A percentile compares a stretch with the other conserved stretches of the same genome.
phyloP scores from a whole-genome alignment of 1,140 invertebrate genomes.

The Euglossa dilemma region DNA sequence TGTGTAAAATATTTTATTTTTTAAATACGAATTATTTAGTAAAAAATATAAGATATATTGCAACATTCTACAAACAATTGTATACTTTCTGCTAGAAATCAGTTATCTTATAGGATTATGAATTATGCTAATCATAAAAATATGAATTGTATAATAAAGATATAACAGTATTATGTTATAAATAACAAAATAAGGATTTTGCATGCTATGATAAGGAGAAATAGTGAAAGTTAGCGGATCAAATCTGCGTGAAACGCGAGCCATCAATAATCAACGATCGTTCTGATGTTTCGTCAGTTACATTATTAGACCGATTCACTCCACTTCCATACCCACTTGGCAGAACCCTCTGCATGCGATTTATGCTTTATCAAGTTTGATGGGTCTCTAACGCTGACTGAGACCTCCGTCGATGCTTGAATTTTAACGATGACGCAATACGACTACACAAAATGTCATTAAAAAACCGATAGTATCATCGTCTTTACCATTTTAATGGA shows the following conservation, averaged over 20 bases:
- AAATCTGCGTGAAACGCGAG: neutral
- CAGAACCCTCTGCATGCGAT: slow-evolving; percentile 43
- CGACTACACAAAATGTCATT: neutral
- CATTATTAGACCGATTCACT: slow-evolving; percentile 52
- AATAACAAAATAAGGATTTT: neutral
- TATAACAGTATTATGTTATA: neutral
- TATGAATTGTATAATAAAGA: neutral
- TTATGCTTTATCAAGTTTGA: slow-evolving; percentile 57
- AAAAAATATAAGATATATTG: neutral
- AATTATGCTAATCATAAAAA: neutral
- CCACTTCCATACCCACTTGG: slow-evolving; percentile 51
- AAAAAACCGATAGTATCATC: neutral
- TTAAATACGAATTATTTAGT: neutral
- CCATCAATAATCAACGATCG: slow-evolving; percentile 38
- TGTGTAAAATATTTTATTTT: no score
- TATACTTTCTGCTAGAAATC: no score
- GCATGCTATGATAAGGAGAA: neutral
- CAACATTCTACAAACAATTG: neutral
- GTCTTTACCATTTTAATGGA: neutral
- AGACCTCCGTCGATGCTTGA: slow-evolving; percentile 42
- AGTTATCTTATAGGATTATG: no score
- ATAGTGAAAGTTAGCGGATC: neutral
- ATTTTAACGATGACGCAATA: slow-evolving; percentile 47
- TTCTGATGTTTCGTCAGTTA: slow-evolving; percentile 43
- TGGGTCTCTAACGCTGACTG: slow-evolving; percentile 41